A percentile compares a stretch with the other conserved stretches of the same genome.
Evolutionary conservation across 2,888 invertebrate genomes (phyloP).

Genomic region (Rutpela maculata): DNA sequence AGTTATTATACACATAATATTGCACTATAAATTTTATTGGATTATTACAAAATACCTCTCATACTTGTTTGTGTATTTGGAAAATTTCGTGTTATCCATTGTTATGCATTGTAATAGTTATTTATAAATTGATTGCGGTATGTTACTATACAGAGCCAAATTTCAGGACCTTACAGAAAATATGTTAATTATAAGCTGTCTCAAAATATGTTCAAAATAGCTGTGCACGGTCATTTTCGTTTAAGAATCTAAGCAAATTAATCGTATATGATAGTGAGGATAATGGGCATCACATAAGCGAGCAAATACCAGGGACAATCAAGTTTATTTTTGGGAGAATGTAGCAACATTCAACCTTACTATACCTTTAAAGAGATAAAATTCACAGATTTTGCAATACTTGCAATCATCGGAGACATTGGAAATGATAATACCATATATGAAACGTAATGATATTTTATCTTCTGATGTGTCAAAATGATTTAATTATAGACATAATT

Average conservation of each 20-base stretch:
- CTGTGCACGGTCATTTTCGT: not conserved
- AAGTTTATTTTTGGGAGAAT: no score
- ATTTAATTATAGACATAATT: no score
- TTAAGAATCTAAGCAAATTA: not conserved
- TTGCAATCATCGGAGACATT: no score
- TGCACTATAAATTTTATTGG: slow-evolving; percentile 34
- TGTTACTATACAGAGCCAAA: not conserved
- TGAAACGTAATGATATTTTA: no score
- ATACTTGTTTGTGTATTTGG: slow-evolving; percentile 33
- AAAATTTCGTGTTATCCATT: slow-evolving; percentile 27
- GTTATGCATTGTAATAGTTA: slow-evolving; percentile 26
- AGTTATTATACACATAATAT: slow-evolving; percentile 20
- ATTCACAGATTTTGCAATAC: no score
- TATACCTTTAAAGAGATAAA: not conserved
- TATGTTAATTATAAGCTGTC: not conserved
- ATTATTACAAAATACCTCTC: slow-evolving; percentile 39
- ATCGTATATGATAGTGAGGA: not conserved
- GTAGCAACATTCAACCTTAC: no score
- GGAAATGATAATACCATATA: no score
- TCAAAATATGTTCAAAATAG: not conserved
- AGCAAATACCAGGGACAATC: not conserved
- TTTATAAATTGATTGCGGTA: slow-evolving; percentile 2
- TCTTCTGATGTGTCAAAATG: no score
- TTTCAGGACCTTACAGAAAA: not conserved
- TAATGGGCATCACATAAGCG: not conserved